Evolutionary conservation across 2,113 vertebrate genomes (phyloP).

Genomic region (Machaerirhynchus nigripectus): DNA sequence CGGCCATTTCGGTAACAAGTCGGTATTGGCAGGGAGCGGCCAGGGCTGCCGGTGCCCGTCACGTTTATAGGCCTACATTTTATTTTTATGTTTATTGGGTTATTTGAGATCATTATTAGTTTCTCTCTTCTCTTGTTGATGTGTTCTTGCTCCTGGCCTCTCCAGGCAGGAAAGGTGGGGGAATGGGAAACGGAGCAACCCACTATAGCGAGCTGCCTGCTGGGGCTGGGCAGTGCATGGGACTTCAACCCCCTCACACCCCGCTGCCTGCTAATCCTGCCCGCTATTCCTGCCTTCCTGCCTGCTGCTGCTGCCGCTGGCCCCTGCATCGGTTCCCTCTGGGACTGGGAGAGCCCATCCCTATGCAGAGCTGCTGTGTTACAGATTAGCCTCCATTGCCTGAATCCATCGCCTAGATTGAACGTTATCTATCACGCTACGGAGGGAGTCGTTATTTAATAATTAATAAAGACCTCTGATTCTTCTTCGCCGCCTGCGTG

Average conservation of each 20-base stretch:
- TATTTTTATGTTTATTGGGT: constrained; percentile 67
- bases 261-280: neutral
- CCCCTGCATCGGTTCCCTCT: rapidly evolving
- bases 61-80: constrained; percentile 62
- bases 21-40: constrained; percentile 39
- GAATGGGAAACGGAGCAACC: neutral
- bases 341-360: neutral
- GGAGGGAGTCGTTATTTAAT: constrained; percentile 77
- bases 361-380: neutral
- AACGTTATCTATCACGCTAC: constrained; percentile 69
- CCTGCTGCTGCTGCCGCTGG: neutral
- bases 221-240: rapidly evolving
- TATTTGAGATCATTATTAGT: constrained; percentile 67
- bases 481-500: constrained; percentile 33
- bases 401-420: constrained; percentile 43
- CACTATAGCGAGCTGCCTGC: rapidly evolving
- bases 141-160: constrained; percentile 47
- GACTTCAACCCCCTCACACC: neutral
- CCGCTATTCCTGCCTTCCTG: neutral
- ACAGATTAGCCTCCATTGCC: constrained; percentile 50
- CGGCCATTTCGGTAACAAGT: constrained; percentile 53
- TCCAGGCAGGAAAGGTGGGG: neutral
- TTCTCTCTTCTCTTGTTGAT: constrained; percentile 52
- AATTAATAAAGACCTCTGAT: constrained; percentile 81
- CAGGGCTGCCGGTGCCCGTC: constrained; percentile 48